phyloP scores from a whole-genome alignment of 1,140 invertebrate genomes.

The Stenopsyche tienmushanensis region DNA sequence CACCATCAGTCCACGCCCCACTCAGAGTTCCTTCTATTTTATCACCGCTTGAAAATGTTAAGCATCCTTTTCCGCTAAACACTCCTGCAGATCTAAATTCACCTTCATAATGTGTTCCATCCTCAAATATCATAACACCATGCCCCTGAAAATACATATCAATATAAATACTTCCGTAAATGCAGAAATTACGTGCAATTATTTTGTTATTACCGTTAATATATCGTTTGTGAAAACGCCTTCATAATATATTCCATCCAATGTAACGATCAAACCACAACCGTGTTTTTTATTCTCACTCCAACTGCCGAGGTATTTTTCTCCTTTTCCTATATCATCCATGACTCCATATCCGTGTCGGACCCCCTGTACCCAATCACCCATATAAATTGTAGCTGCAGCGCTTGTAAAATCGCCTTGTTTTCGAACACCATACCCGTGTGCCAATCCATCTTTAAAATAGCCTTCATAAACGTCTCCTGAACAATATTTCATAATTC shows the following conservation, averaged over 20 bases:
- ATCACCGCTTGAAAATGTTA: slow-evolving; percentile 75
- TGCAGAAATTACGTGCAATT: no score
- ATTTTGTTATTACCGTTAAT: slow-evolving; percentile 66
- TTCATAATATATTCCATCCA: slow-evolving; percentile 89
- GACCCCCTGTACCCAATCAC: slow-evolving; percentile 76
- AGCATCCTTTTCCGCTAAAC: slow-evolving; percentile 75
- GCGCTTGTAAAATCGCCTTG: slow-evolving; percentile 76
- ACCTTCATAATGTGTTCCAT: slow-evolving; percentile 86
- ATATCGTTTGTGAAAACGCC: slow-evolving; percentile 78
- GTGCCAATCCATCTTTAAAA: slow-evolving; percentile 78
- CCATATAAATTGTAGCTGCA: slow-evolving; percentile 78
- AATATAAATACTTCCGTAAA: slow-evolving; percentile 1
- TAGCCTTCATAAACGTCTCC: slow-evolving; percentile 81
- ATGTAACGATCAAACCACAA: slow-evolving; percentile 78
- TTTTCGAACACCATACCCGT: slow-evolving; percentile 81
- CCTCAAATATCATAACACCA: slow-evolving; percentile 85
- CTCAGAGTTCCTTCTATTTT: slow-evolving; percentile 70
- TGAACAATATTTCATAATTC: slow-evolving; percentile 67
- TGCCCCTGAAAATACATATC: slow-evolving; percentile 60
- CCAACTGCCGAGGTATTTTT: slow-evolving; percentile 89
- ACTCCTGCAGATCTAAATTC: slow-evolving; percentile 76
- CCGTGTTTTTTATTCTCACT: slow-evolving; percentile 79
- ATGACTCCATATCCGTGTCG: slow-evolving; percentile 84
- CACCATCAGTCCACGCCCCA: slow-evolving; percentile 78
- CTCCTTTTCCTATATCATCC: slow-evolving; percentile 80